A percentile compares a stretch with the other conserved stretches of the same genome.
Evolutionary conservation across 53 echinoderm and acorn worm genomes (phyloP).

Genomic region (Astropecten irregularis): DNA sequence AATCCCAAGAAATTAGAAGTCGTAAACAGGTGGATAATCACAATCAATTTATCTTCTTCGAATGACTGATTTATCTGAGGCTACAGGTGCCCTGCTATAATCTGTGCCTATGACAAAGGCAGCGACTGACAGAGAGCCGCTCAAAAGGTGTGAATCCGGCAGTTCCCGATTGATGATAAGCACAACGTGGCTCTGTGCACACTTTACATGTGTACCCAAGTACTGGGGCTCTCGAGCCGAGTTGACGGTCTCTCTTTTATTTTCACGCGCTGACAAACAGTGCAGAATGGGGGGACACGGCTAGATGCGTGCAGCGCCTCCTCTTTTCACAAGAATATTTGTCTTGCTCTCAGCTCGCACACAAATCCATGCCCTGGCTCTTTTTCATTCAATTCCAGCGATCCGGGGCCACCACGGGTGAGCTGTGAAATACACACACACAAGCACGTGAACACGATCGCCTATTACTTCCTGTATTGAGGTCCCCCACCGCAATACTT

Average conservation of each 20-base stretch:
- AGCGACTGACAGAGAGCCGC: background rate
- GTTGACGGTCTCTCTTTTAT: constrained; percentile 5
- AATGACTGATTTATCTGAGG: background rate
- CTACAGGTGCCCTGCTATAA: background rate
- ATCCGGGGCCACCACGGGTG: constrained; percentile 30
- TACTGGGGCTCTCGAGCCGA: background rate
- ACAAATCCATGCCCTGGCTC: constrained; percentile 35
- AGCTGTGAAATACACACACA: constrained; percentile 8
- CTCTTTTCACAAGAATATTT: constrained; percentile 40
- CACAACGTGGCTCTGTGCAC: background rate
- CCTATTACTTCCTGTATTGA: constrained; percentile 46
- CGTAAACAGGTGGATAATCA: background rate
- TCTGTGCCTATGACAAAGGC: constrained; percentile 1
- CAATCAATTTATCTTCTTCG: background rate
- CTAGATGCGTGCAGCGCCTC: constrained; percentile 10
- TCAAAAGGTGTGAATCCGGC: constrained; percentile 9
- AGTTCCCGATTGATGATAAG: constrained; percentile 2
- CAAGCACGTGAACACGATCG: constrained; percentile 26
- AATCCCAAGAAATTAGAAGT: background rate
- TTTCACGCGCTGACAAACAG: constrained; percentile 46
- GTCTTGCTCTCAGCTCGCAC: constrained; percentile 43
- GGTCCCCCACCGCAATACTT: constrained; percentile 32
- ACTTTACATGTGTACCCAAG: constrained; percentile 5
- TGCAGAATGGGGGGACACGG: constrained; percentile 25
- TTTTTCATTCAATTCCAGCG: constrained; percentile 29